Conservation (phyloP, 2,113 vertebrate genomes). For the Mus musculus region DNA sequence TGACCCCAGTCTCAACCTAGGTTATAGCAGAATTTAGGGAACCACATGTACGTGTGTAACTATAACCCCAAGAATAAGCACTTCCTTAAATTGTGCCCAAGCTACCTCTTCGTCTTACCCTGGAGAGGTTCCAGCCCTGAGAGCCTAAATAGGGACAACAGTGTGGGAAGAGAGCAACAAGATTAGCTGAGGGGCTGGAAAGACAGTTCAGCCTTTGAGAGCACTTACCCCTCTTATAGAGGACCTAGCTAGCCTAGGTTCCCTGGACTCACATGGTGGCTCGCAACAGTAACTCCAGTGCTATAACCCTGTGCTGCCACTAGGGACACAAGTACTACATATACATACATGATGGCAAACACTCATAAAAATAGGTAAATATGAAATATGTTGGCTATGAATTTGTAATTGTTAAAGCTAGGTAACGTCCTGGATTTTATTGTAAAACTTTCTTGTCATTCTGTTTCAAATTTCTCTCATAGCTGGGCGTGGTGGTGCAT, state of each 20-base stretch:
- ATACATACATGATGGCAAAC: neutral
- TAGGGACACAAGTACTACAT: neutral
- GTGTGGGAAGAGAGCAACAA: neutral
- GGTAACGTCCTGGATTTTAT: neutral
- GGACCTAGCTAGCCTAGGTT: neutral
- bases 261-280: neutral
- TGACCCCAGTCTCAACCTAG: neutral
- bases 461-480: neutral
- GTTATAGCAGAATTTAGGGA: neutral
- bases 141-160: neutral
- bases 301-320: neutral
- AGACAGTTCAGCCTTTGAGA: neutral
- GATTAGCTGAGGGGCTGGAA: neutral
- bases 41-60: neutral
- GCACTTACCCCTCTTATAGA: neutral
- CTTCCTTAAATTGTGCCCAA: neutral
- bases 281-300: neutral
- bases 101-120: neutral
- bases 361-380: neutral
- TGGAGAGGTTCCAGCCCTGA: neutral
- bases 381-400: neutral
- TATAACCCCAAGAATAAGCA: neutral
- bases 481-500: neutral
- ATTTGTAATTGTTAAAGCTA: neutral
- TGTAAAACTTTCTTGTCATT: neutral